These are phyloP conservation scores for Lytechinus variegatus DNA, from an alignment of 35 echinoderm and acorn worm species.

Conservation along the genomic window DNA sequence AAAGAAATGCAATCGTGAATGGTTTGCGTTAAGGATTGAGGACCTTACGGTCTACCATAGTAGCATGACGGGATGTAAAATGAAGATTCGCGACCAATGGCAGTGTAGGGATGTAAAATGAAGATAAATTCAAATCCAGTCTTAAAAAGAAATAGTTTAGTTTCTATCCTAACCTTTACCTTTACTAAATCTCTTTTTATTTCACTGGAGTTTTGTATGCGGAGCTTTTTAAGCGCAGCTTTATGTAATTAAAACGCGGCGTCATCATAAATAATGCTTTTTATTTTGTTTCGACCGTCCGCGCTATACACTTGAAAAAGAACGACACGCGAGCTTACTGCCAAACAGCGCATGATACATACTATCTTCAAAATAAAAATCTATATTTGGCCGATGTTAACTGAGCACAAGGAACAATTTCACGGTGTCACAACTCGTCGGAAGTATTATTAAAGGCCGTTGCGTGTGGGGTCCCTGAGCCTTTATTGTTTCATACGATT, in stretches of 20 bases:
- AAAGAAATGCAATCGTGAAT: too few species aligned
- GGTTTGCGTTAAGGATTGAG: too few species aligned
- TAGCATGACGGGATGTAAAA: too few species aligned
- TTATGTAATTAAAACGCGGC: too few species aligned
- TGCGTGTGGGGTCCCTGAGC: neutral
- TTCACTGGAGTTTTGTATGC: neutral
- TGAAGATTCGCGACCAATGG: too few species aligned
- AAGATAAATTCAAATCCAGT: too few species aligned
- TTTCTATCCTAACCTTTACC: neutral
- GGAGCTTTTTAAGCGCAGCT: too few species aligned
- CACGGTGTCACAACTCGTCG: slow-evolving; percentile 5
- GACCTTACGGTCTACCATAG: too few species aligned
- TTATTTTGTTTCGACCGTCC: neutral
- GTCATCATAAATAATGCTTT: too few species aligned
- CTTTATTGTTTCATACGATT: slow-evolving; percentile 37
- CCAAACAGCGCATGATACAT: neutral
- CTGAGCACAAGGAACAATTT: slow-evolving; percentile 24
- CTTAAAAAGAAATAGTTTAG: too few species aligned
- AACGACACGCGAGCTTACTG: neutral
- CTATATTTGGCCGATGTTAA: neutral
- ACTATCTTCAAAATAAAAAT: neutral
- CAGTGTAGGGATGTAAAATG: too few species aligned
- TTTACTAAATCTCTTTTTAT: neutral
- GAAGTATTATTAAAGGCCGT: slow-evolving; percentile 40
- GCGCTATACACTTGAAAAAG: neutral